Conservation (phyloP, 2,797 vertebrate species). For the Falco rusticolus region DNA sequence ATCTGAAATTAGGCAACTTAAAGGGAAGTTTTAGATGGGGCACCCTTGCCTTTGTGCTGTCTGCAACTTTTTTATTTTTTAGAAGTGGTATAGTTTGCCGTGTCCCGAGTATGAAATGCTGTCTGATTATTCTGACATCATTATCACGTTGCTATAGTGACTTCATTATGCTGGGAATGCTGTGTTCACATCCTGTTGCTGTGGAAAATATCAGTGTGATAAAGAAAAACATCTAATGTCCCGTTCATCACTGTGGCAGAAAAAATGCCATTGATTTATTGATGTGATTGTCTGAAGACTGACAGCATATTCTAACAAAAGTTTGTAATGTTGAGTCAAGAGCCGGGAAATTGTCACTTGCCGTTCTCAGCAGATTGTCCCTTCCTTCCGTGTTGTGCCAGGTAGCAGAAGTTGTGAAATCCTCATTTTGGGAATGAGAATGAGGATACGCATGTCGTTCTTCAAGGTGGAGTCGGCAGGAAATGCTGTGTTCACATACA, state of each 20-base stretch:
- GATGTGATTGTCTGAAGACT: not conserved
- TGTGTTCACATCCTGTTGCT: slow-evolving; percentile 31
- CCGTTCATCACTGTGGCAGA: not conserved
- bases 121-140: slow-evolving; percentile 40
- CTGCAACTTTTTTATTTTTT: not conserved
- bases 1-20: not conserved
- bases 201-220: slow-evolving; percentile 33
- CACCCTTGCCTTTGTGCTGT: not conserved
- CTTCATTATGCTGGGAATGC: slow-evolving; percentile 25
- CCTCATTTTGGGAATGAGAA: not conserved
- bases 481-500: slow-evolving; percentile 50
- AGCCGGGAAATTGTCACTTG: not conserved
- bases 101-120: not conserved
- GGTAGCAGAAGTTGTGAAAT: slow-evolving; percentile 58
- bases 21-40: not conserved
- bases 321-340: not conserved
- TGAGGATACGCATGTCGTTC: not conserved
- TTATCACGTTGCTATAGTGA: slow-evolving; percentile 29
- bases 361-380: not conserved
- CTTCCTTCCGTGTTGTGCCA: not conserved
- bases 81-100: not conserved
- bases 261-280: not conserved
- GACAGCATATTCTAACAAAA: not conserved
- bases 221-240: slow-evolving; percentile 44
- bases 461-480: slow-evolving; percentile 67